A percentile compares a stretch with the other conserved stretches of the same genome.
phyloP scores from a whole-genome alignment of 2,797 vertebrate genomes.

The Girardinus metallicus region DNA sequence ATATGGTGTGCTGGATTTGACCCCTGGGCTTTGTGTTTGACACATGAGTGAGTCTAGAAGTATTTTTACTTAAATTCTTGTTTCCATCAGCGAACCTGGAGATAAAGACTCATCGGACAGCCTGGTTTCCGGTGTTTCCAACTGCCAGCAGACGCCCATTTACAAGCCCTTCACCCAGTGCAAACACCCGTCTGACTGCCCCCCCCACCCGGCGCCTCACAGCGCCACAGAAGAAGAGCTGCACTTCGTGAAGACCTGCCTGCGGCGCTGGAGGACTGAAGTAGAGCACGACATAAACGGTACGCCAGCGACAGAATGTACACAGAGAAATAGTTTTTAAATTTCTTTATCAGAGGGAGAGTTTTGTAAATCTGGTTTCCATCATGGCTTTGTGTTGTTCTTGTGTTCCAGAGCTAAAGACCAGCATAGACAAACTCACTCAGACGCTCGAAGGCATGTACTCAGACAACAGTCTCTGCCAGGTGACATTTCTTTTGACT shows the following conservation, averaged over 20 bases:
- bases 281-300: constrained; percentile 92
- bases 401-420: constrained; percentile 87
- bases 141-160: constrained; percentile 64
- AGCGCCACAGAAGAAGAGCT: constrained; percentile 87
- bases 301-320: constrained; percentile 47
- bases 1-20: too few relatives aligned
- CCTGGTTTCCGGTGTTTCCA: constrained; percentile 35
- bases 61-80: background rate
- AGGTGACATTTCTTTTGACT: constrained; percentile 79
- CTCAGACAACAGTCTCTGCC: constrained; percentile 88
- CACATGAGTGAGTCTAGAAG: too few relatives aligned
- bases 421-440: constrained; percentile 83
- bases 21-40: too few relatives aligned
- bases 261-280: constrained; percentile 92
- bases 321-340: background rate
- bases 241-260: constrained; percentile 85
- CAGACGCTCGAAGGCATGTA: constrained; percentile 89
- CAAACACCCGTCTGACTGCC: constrained; percentile 63
- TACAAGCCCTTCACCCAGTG: constrained; percentile 76
- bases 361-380: constrained; percentile 2
- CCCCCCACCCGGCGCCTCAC: constrained; percentile 82
- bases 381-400: constrained; percentile 1
- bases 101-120: constrained; percentile 62
- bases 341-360: background rate
- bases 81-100: constrained; percentile 62